Evolutionary conservation across 1,140 invertebrate species (phyloP).

Genomic region (Scaptomyza pallida): DNA sequence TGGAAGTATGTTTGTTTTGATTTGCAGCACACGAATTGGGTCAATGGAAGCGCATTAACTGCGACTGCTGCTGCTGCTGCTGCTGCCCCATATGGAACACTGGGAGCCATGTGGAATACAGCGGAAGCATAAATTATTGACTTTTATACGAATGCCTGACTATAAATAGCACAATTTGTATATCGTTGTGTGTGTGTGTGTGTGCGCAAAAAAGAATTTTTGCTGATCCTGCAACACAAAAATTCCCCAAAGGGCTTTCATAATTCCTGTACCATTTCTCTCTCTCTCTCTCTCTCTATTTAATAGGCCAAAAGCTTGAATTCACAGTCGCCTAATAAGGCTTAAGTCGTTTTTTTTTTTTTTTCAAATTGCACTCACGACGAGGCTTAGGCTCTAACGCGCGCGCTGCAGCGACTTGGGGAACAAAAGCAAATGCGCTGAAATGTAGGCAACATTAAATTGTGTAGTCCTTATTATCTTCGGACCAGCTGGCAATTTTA

Average conservation of each 20-base stretch:
- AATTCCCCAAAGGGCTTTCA: conserved; percentile 12
- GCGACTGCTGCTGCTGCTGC: conserved; percentile 4
- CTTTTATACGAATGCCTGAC: conserved; percentile 30
- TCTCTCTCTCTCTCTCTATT: conserved; percentile 5
- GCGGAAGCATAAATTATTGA: conserved; percentile 73
- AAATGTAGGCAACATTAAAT: conserved; percentile 65
- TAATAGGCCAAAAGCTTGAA: conserved; percentile 18
- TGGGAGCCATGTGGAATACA: conserved; percentile 26
- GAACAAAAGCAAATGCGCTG: conserved; percentile 10
- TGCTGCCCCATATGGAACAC: conserved; percentile 2
- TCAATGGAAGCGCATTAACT: conserved; percentile 66
- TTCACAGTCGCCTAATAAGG: conserved; percentile 47
- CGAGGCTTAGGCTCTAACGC: conserved; percentile 57
- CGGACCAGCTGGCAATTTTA: conserved; percentile 40
- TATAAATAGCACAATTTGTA: conserved; percentile 63
- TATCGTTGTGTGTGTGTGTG: conserved; percentile 4
- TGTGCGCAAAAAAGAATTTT: neutral
- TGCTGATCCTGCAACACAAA: conserved; percentile 1
- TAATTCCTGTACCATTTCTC: conserved; percentile 25
- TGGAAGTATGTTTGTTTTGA: conserved; percentile 59
- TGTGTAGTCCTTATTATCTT: conserved; percentile 34
- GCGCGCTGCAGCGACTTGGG: conserved; percentile 25
- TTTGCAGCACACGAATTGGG: conserved; percentile 58
- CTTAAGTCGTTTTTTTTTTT: conserved; percentile 47
- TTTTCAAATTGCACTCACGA: conserved; percentile 66